Evolutionary conservation across 2,888 invertebrate species (phyloP), one percentile per base, ranked within the genome.

Genomic region (Muschampia plurimacula): DNA sequence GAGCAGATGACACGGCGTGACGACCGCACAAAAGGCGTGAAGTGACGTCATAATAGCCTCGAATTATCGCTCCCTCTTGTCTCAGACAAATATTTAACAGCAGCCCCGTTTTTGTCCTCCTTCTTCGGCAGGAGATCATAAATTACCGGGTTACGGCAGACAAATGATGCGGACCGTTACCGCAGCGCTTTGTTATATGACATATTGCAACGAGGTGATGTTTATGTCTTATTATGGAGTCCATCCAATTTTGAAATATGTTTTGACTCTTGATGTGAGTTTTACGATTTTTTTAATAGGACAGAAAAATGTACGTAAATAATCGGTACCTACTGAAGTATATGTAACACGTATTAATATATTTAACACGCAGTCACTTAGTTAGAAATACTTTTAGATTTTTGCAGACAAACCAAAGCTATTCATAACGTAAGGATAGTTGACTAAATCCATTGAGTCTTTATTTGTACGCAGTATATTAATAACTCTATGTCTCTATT

Each of bases 31-130:
- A 94, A 93, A 87, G 93, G 93, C 93, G 93, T 91, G 91, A 93
- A 93, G 89, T 93, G 93, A 94, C 93, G 93, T 93, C 94, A 93
- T 94, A 93, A 94, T 94, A 92, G 91, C 90, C 86, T 92, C 93
- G 93, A 93, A 94, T 94, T 94, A 94, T 94, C 94, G 87, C 91
- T 86, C 92, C 90, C 92, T 93, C 93, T 92, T 93, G 94, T 94
- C 93, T 93, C 92, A 92, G 89, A 90, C 91, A 93, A 94, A 94
- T 94, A 94, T 94, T 94, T 94, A 93, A 92, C 92, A 90, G 86
- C 90, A 91, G 85, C 88, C 86, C 87, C 83, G 89, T 92, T 93
- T 93, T 92, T 93, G 87, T 92, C 84, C 89, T 89, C 84, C 82
- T 90, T 91, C 90, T 91, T 90, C 86, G 87, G 88, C 86, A 89